Percentiles rank a stretch among this genome's conserved stretches.
Conservation (phyloP, 2,113 vertebrate genomes). For the Toxotes chatareus region DNA sequence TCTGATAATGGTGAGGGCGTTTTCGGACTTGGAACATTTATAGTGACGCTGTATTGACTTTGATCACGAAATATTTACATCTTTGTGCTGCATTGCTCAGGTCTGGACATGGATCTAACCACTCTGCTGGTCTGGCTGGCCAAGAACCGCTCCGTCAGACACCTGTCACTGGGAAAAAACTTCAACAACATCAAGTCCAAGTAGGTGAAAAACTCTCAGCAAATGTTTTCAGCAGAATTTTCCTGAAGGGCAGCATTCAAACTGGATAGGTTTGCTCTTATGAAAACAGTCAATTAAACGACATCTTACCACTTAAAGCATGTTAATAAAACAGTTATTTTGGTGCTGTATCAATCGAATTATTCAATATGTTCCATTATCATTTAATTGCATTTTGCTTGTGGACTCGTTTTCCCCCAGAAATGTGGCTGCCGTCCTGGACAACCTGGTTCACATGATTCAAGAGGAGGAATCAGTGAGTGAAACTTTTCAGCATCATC, state of each 20-base stretch:
- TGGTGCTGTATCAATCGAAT: too few species aligned
- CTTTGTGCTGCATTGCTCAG: constrained; percentile 57
- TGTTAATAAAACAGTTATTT: too few species aligned
- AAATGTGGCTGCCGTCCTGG: constrained; percentile 93
- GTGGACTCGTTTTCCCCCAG: constrained; percentile 77
- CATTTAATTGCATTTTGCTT: neutral
- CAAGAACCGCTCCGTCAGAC: constrained; percentile 95
- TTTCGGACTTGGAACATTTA: neutral
- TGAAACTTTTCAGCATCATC: neutral
- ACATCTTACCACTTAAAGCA: too few species aligned
- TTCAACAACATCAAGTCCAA: constrained; percentile 99
- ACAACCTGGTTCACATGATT: constrained; percentile 96
- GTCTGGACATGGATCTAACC: constrained; percentile 94
- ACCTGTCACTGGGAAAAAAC: constrained; percentile 95
- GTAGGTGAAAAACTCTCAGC: constrained; percentile 75
- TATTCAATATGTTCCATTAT: too few species aligned
- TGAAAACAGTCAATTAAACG: too few species aligned
- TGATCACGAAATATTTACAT: fast-evolving
- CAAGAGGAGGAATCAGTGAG: constrained; percentile 99
- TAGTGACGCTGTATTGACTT: fast-evolving
- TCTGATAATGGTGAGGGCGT: constrained; percentile 93
- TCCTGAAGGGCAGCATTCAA: too few species aligned
- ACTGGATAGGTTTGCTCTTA: too few species aligned
- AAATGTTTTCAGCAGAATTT: too few species aligned
- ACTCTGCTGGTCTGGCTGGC: constrained; percentile 97